Evolutionary conservation across 1,140 invertebrate genomes (phyloP), one percentile per base, ranked within the genome.

Genomic region (Cherax quadricarinatus): DNA sequence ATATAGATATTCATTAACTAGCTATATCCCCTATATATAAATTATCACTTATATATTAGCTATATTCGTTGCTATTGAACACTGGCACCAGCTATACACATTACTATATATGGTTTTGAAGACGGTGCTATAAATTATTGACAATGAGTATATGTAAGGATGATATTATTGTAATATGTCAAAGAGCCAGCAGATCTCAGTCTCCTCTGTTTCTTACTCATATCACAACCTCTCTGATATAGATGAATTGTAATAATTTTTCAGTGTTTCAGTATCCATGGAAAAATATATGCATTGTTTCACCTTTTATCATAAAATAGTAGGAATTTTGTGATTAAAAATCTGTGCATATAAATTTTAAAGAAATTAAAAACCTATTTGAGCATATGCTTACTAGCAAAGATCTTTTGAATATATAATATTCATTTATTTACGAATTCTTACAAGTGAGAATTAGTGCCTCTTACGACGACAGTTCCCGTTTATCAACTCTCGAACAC

Each of bases 371-470:
- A 75, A 30, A 30, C 6, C 9, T 30, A 24, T 75, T 75, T 75
- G 70, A 75, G 70, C 70, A 75, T 75, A 75, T 75, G 70, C 24
- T 9, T 75, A 75, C n/a, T 30, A 75, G 70, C 70, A 75, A 75
- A 75, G 16, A 75, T 9, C 30, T 75, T 30, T 75, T 21, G 62
- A 66, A 66, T 66, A 66, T 66, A 66, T 66, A 66, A 66, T 66
- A 66, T 66, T 66, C 62, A 66, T 21, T 30, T 75, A 75, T 75
- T 75, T 70, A 10, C 70, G 24, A 75, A 75, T 75, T 57, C 70
- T 30, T 75, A 10, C 30, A 16, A 30, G 7, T 10, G n/a, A 30
- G n/a, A 75, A 21, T 9, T 21, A 30, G n/a, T 75, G 70, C 30
- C 30, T 30, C 70, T 75, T 24, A 75, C 24, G 70, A 75, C 70